A percentile compares a stretch with the other conserved stretches of the same genome.
These are phyloP conservation scores for Prunella himalayana DNA, from an alignment of 2,113 vertebrate genomes.

Conservation along the genomic window DNA sequence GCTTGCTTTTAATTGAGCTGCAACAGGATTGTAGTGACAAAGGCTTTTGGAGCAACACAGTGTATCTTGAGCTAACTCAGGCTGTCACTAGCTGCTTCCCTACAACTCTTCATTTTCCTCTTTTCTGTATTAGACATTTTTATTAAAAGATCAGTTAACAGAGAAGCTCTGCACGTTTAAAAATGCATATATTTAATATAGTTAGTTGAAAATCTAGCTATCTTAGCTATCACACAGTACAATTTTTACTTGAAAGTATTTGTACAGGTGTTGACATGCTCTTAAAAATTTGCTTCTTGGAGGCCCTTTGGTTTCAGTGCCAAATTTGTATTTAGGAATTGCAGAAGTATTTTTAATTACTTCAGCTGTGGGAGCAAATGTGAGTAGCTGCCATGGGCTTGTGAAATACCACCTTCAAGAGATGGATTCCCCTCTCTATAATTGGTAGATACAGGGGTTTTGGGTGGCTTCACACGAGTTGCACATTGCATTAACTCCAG, in stretches of 20 bases:
- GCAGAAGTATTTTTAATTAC: background rate
- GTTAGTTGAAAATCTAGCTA: background rate
- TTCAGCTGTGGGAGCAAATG: background rate
- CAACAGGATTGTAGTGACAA: conserved; percentile 32
- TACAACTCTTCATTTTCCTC: background rate
- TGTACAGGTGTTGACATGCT: background rate
- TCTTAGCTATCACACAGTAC: background rate
- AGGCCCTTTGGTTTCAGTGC: background rate
- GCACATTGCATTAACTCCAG: background rate
- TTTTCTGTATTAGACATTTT: background rate
- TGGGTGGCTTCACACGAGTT: background rate
- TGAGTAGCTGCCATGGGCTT: background rate
- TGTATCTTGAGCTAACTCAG: conserved; percentile 22
- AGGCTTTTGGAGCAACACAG: conserved; percentile 23
- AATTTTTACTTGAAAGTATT: background rate
- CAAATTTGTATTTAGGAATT: background rate
- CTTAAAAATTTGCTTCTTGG: background rate
- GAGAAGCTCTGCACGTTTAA: background rate
- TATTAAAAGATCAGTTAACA: background rate
- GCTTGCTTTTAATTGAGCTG: conserved; percentile 51
- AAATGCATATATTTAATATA: background rate
- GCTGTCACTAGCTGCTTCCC: conserved; percentile 20
- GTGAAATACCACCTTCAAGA: background rate
- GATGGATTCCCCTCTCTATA: background rate
- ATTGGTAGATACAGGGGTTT: accelerated